A percentile compares a stretch with the other conserved stretches of the same genome.
Conservation (phyloP, 1,140 invertebrate genomes). For the Aphelinus certus region DNA sequence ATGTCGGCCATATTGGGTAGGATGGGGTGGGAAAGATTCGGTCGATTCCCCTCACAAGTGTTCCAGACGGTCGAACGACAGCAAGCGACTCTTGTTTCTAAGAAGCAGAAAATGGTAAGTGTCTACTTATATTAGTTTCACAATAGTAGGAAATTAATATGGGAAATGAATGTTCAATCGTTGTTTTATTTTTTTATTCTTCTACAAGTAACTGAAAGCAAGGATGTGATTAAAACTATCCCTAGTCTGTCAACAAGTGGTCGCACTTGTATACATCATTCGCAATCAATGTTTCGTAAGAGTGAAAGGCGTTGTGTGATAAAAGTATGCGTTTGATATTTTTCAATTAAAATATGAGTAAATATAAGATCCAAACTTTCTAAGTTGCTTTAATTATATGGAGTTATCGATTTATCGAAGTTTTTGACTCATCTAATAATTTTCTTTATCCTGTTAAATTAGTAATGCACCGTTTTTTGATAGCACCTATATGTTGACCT, state of each 20-base stretch:
- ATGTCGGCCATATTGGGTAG: constrained; percentile 34
- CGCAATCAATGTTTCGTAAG: constrained; percentile 31
- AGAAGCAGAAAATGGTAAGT: constrained; percentile 56
- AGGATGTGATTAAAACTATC: too few species aligned
- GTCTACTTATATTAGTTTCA: neutral
- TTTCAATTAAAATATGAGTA: neutral
- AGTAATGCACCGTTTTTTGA: too few species aligned
- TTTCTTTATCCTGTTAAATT: too few species aligned
- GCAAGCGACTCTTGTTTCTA: constrained; percentile 43
- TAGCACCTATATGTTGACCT: too few species aligned
- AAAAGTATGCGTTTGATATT: neutral
- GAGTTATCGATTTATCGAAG: too few species aligned
- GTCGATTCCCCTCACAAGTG: constrained; percentile 32
- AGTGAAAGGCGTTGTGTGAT: constrained; percentile 15
- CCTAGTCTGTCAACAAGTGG: constrained; percentile 21
- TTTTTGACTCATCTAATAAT: too few species aligned
- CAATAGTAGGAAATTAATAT: too few species aligned
- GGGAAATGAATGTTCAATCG: too few species aligned
- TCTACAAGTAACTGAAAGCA: too few species aligned
- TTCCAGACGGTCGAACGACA: constrained; percentile 36
- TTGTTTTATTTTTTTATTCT: too few species aligned
- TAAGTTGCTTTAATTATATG: too few species aligned
- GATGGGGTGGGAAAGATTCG: constrained; percentile 35
- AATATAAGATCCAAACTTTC: too few species aligned
- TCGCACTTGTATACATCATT: constrained; percentile 12